Conservation (phyloP, 1,140 invertebrate species). For the Sogatella furcifera region DNA sequence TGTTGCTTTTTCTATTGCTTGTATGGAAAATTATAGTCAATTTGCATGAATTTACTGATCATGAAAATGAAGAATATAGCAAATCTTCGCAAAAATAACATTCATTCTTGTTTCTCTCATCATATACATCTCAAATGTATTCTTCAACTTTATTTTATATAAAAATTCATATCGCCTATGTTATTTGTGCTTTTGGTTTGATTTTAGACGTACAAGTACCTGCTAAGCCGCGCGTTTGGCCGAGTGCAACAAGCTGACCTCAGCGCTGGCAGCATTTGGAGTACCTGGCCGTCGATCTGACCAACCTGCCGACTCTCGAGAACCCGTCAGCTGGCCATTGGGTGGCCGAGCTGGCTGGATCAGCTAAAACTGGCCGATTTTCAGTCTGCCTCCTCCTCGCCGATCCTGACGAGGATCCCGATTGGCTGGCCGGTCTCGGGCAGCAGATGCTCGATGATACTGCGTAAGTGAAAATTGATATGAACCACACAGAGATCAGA, state of each 20-base stretch:
- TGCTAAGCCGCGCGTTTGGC: conserved; percentile 60
- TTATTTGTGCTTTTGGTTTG: conserved; percentile 4
- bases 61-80: no score
- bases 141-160: no score
- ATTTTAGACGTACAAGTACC: conserved; percentile 56
- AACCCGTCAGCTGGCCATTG: neutral
- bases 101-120: no score
- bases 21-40: no score
- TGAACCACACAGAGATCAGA: no score
- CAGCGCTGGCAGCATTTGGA: conserved; percentile 75
- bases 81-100: no score
- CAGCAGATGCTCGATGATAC: conserved; percentile 5
- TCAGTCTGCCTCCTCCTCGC: conserved; percentile 7
- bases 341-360: conserved; percentile 15
- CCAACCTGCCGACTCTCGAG: conserved; percentile 14
- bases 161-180: no score
- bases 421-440: conserved; percentile 19
- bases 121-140: no score
- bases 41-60: no score
- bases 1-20: no score
- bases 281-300: conserved; percentile 47
- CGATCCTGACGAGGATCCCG: conserved; percentile 18
- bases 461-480: conserved; percentile 5
- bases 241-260: conserved; percentile 36
- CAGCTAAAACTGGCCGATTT: conserved; percentile 17